Percentiles rank a stretch among this genome's conserved stretches.
Conservation (phyloP, 2,113 vertebrate genomes). For the Spilogale gracilis region DNA sequence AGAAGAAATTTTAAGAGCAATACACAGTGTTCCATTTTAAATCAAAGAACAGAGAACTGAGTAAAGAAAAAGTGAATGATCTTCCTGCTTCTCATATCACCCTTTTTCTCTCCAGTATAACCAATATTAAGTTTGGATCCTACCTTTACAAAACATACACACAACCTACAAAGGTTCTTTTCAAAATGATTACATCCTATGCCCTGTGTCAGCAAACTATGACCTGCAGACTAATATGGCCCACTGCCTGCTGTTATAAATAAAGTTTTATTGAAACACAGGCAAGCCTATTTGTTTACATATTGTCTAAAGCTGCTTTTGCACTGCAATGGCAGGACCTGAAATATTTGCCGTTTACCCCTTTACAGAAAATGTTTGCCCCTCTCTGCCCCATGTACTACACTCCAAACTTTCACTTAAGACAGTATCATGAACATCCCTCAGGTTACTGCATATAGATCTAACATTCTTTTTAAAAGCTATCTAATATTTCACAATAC, state of each 20-base stretch:
- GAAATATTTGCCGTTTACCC: not conserved
- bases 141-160: not conserved
- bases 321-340: not conserved
- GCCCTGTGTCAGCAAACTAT: not conserved
- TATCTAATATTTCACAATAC: not conserved
- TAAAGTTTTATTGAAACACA: constrained; percentile 53
- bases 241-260: not conserved
- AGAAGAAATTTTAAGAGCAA: constrained; percentile 20
- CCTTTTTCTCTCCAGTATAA: not conserved
- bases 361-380: not conserved
- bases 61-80: not conserved
- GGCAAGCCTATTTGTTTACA: not conserved
- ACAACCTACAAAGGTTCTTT: not conserved
- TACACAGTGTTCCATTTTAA: not conserved
- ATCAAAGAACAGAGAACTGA: constrained; percentile 42
- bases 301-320: not conserved
- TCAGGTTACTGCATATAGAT: not conserved
- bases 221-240: not conserved
- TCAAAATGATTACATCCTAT: not conserved
- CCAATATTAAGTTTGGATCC: not conserved
- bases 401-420: not conserved
- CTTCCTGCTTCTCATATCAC: not conserved
- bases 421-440: not conserved
- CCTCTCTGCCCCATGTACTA: not conserved
- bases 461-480: not conserved